Evolutionary conservation across 2,113 vertebrate species (phyloP), one percentile per base, ranked within the genome.

Genomic region (Oncorhynchus masou): DNA sequence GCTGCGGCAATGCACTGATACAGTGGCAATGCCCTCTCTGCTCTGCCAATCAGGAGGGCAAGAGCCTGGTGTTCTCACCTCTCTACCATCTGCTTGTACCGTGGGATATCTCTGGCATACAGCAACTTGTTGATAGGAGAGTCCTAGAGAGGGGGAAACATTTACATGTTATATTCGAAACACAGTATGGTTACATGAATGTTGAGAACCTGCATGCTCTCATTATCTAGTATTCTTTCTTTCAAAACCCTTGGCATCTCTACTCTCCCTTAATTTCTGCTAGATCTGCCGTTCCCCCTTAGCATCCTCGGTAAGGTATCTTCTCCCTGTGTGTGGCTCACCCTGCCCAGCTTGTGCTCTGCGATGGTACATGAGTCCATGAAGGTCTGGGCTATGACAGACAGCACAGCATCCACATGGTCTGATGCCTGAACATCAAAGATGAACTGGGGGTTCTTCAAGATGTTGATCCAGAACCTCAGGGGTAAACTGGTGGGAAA

Each of bases 311-410:
- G 51, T 15, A 19, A 19, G 16, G 2, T 16, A 15, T 24, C 22
- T 15, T n/a, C 39, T 2, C 49, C 16, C 6, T 68, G 19, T 22
- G 70, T 25, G 65, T 0, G 48, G 22, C 91, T 90, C 78, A 99
- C 97, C 95, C 97, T 91, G 75, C 97, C 97, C 85, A 99, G 92
- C 86, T 99, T 99, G 89, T 99, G 97, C 82, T 99, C 97, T 4
- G 97, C 97, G 57, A 98, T 94, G n/a, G 97, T 99, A 79, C 97
- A 99, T 71, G 97, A 98, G 39, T 99, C 97, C 97, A 99, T 99
- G 88, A 99, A 99, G 74, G 97, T 99, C 93, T 99, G 97, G 0
- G 97, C 96, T 1, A 99, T 99, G 91, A 99, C 97, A 2, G 97
- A 95, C 68, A 99, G 93, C 85, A 98, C 97, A 0, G 97, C 96